Evolutionary conservation across 2,888 invertebrate species (phyloP).

Genomic region (Drosophila differens): DNA sequence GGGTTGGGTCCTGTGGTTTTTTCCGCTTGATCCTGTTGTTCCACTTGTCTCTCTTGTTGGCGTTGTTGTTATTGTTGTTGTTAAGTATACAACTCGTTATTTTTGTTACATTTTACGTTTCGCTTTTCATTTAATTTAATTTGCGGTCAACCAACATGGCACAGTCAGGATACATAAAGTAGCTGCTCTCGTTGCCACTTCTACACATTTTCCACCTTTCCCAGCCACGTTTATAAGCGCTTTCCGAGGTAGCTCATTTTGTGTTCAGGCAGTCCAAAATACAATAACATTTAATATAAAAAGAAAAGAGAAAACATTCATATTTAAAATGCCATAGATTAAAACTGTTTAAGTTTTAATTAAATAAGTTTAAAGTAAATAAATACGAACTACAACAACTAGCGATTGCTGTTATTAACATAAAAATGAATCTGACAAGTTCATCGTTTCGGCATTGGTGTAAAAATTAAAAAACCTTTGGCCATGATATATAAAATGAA

Average conservation of each 20-base stretch:
- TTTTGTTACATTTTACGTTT: conserved; percentile 54
- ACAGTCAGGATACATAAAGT: conserved; percentile 57
- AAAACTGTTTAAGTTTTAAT: not conserved
- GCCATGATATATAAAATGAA: not conserved
- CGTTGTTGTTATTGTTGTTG: conserved; percentile 37
- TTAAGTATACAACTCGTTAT: conserved; percentile 63
- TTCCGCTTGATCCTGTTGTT: conserved; percentile 29
- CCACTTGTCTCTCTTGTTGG: conserved; percentile 9
- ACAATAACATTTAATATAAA: not conserved
- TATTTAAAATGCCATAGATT: not conserved
- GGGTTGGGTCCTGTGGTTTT: conserved; percentile 28
- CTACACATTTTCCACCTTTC: not conserved
- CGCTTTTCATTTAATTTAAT: conserved; percentile 77
- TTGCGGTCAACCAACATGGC: conserved; percentile 77
- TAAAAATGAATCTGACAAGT: not conserved
- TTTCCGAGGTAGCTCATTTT: conserved; percentile 34
- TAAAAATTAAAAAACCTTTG: not conserved
- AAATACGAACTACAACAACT: not conserved
- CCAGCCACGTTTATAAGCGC: conserved; percentile 26
- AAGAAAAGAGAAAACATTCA: not conserved
- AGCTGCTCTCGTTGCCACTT: conserved; percentile 40
- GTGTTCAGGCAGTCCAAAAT: conserved; percentile 1
- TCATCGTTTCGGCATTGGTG: not conserved
- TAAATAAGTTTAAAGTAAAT: not conserved
- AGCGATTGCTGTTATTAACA: not conserved